Conservation (phyloP, 1,140 invertebrate species). For the Plutomurus gul region DNA sequence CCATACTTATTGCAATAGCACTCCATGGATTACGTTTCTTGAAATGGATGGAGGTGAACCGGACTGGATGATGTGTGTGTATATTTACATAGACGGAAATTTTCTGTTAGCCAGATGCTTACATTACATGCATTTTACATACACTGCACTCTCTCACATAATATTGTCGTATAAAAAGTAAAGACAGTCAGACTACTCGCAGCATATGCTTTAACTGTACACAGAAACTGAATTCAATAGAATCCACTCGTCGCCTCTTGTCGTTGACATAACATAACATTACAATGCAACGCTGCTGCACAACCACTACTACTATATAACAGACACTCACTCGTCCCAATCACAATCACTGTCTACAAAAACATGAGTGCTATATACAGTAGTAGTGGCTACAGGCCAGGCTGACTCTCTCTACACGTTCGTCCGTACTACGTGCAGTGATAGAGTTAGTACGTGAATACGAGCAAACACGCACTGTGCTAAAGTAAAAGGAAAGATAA, state of each 20-base stretch:
- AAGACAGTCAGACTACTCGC: background rate
- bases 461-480: background rate
- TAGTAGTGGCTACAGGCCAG: no score
- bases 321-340: no score
- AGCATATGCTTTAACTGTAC: conserved; percentile 18
- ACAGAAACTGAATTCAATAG: background rate
- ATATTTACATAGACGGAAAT: background rate
- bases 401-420: no score
- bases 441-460: no score
- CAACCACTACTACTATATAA: no score
- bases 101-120: conserved; percentile 18
- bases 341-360: no score
- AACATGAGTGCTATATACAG: no score
- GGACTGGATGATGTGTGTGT: background rate
- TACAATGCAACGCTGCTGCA: background rate
- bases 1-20: no score
- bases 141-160: background rate
- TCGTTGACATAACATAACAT: conserved; percentile 4
- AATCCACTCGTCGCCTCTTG: background rate
- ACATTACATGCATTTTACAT: background rate
- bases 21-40: no score
- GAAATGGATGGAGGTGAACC: background rate
- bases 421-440: no score
- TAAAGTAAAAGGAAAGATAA: conserved; percentile 12
- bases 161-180: background rate